Evolutionary conservation across 64 coral and sea anemone genomes (phyloP).

Genomic region (Stichodactyla mertensii): DNA sequence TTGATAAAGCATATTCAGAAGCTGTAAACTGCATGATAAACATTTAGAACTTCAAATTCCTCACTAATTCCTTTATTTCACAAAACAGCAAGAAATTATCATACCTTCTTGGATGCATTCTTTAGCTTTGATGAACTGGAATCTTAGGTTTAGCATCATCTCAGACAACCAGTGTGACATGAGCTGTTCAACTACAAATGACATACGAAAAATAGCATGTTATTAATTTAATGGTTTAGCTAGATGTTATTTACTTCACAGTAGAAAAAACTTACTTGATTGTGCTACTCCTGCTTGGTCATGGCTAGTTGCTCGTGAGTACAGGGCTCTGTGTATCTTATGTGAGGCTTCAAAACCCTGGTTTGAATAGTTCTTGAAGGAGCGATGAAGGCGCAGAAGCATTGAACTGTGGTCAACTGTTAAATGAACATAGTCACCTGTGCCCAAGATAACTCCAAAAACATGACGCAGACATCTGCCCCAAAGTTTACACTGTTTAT

Average conservation of each 20-base stretch:
- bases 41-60: neutral
- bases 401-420: constrained; percentile 36
- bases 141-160: constrained; percentile 17
- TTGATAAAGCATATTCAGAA: neutral
- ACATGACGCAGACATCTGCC: constrained; percentile 19
- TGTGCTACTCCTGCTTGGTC: constrained; percentile 25
- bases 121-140: constrained; percentile 17
- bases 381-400: constrained; percentile 19
- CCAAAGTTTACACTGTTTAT: constrained; percentile 37
- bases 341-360: constrained; percentile 51
- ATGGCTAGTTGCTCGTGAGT: constrained; percentile 37
- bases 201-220: neutral
- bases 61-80: no score
- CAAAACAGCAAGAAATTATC: neutral
- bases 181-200: constrained; percentile 28
- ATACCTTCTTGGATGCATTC: constrained; percentile 22
- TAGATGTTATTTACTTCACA: neutral
- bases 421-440: constrained; percentile 21
- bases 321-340: constrained; percentile 30
- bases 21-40: neutral
- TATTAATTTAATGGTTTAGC: constrained; percentile 4
- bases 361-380: constrained; percentile 31
- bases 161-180: constrained; percentile 26
- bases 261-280: constrained; percentile 25
- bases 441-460: constrained; percentile 35